Conservation (phyloP, 2,888 invertebrate genomes). For the Orchesella flavescens region DNA sequence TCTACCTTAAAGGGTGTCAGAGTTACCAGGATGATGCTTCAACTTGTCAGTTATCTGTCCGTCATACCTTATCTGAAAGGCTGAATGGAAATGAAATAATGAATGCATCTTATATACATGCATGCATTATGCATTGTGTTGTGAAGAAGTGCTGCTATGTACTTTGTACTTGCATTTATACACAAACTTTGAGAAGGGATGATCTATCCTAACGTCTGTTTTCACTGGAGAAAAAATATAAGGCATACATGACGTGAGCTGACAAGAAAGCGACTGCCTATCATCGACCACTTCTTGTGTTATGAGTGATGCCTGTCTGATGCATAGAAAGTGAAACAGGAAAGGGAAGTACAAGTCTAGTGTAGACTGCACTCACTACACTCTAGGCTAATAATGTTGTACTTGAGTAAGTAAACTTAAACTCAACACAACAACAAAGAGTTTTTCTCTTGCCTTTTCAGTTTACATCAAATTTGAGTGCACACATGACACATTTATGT, state of each 20-base stretch:
- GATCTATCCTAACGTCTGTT: constrained; percentile 10
- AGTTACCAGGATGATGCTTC: constrained; percentile 57
- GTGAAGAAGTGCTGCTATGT: not conserved
- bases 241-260: constrained; percentile 44
- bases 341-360: constrained; percentile 14
- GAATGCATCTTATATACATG: constrained; percentile 35
- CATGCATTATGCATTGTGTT: not conserved
- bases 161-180: constrained; percentile 11
- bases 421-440: constrained; percentile 11
- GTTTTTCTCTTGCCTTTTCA: not conserved
- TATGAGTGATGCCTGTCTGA: not conserved
- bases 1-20: constrained; percentile 48
- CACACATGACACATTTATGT: too few relatives aligned
- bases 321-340: constrained; percentile 8
- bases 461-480: constrained; percentile 2
- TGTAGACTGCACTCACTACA: too few relatives aligned
- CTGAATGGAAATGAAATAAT: constrained; percentile 17
- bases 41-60: constrained; percentile 61
- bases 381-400: not conserved
- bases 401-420: not conserved
- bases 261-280: constrained; percentile 52
- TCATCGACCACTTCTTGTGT: constrained; percentile 40
- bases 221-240: constrained; percentile 40
- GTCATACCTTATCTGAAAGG: constrained; percentile 48
- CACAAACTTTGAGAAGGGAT: constrained; percentile 19